Percentiles rank a stretch among this genome's conserved stretches.
These are phyloP conservation scores for Dendronephthya gigantea DNA, from an alignment of 64 coral and sea anemone genomes.

Conservation along the genomic window DNA sequence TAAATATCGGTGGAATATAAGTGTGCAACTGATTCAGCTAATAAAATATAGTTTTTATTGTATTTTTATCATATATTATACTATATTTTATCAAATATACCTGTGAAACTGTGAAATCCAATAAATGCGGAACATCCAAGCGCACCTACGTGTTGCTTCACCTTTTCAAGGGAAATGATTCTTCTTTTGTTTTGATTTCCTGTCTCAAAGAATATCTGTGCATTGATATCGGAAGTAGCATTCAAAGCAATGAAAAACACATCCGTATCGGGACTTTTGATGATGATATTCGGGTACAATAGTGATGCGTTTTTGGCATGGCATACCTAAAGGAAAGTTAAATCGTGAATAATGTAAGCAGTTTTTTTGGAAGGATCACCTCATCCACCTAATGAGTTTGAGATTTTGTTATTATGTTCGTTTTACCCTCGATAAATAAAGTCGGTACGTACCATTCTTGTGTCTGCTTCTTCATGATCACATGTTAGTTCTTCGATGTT, in stretches of 20 bases:
- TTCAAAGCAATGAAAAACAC: conserved; percentile 24
- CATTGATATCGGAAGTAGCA: conserved; percentile 27
- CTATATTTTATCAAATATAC: too few species aligned
- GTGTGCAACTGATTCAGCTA: too few species aligned
- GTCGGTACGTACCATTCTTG: not conserved
- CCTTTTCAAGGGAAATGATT: conserved; percentile 27
- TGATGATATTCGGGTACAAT: not conserved
- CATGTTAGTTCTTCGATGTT: not conserved
- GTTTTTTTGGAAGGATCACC: too few species aligned
- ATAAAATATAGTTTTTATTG: too few species aligned
- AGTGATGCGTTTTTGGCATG: not conserved
- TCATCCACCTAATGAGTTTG: too few species aligned
- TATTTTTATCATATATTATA: too few species aligned
- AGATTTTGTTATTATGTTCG: too few species aligned
- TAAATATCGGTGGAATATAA: too few species aligned
- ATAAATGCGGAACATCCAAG: conserved; percentile 29
- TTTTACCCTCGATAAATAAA: too few species aligned
- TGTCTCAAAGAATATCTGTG: conserved; percentile 36
- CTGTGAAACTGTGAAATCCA: conserved; percentile 41
- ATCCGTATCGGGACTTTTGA: conserved; percentile 12
- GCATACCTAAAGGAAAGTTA: not conserved
- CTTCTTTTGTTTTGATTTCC: conserved; percentile 25
- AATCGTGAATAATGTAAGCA: too few species aligned
- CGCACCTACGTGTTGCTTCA: conserved; percentile 32
- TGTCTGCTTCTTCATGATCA: not conserved